These are phyloP conservation scores for Ceuthmochares aereus DNA, from an alignment of 2,113 vertebrate genomes.

Conservation along the genomic window DNA sequence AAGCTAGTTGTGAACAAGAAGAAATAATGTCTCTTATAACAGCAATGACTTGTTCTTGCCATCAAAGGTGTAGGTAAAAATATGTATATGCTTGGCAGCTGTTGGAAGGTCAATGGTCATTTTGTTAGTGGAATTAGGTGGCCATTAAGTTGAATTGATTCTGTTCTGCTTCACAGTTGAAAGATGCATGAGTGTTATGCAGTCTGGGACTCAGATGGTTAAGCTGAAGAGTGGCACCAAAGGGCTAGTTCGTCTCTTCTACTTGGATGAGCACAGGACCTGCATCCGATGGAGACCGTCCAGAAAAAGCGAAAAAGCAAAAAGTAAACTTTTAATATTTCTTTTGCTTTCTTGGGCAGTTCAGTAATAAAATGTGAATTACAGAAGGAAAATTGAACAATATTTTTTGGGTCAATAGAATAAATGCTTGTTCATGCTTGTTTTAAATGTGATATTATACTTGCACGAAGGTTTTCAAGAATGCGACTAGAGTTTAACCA, in stretches of 20 bases:
- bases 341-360: not conserved
- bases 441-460: not conserved
- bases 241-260: conserved; percentile 95
- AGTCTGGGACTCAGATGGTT: conserved; percentile 99
- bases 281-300: conserved; percentile 97
- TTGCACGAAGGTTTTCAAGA: not conserved
- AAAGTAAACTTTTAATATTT: conserved; percentile 82
- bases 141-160: not conserved
- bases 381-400: not conserved
- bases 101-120: accelerated
- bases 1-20: not conserved
- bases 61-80: not conserved
- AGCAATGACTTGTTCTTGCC: not conserved
- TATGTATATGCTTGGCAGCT: not conserved
- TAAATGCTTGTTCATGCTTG: not conserved
- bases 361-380: not conserved
- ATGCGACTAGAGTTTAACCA: not conserved
- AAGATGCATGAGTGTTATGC: conserved; percentile 99
- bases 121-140: not conserved
- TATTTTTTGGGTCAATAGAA: not conserved
- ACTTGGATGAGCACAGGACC: conserved; percentile 96
- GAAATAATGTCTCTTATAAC: not conserved
- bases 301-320: conserved; percentile 96
- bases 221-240: conserved; percentile 97
- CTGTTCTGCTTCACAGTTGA: conserved; percentile 85